These are phyloP conservation scores for Aelia acuminata DNA, from an alignment of 2,888 invertebrate species.

Conservation along the genomic window DNA sequence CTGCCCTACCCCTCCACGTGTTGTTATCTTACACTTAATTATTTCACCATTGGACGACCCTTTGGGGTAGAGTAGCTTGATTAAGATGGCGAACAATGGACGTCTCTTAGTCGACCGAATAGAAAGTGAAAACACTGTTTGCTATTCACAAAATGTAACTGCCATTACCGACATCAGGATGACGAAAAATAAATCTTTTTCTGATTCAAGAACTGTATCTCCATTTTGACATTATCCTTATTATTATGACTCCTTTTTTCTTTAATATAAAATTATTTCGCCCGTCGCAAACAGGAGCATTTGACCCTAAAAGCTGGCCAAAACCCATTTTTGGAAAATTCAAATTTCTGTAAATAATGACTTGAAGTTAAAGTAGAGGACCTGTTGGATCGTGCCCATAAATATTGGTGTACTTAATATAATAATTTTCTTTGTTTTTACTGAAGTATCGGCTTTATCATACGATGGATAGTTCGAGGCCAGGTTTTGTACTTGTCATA, in stretches of 20 bases:
- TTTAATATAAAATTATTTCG: background rate
- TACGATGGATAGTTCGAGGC: too few species aligned
- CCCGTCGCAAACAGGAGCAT: too few species aligned
- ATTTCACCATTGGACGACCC: background rate
- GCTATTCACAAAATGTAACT: background rate
- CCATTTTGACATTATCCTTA: background rate
- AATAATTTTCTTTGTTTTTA: too few species aligned
- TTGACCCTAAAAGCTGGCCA: too few species aligned
- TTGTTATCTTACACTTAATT: background rate
- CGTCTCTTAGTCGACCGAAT: background rate
- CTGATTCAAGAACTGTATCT: background rate
- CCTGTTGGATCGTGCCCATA: too few species aligned
- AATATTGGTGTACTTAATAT: too few species aligned
- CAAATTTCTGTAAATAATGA: too few species aligned
- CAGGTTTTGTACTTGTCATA: too few species aligned
- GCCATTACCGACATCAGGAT: background rate
- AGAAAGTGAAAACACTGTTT: constrained; percentile 30
- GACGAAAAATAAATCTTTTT: background rate
- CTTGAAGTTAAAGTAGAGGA: too few species aligned
- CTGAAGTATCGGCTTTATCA: too few species aligned
- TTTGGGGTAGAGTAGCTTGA: background rate
- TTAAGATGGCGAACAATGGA: constrained; percentile 19
- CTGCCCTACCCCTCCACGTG: background rate
- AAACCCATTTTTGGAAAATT: too few species aligned
- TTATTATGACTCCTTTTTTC: background rate